A percentile compares a stretch with the other conserved stretches of the same genome.
Conservation (phyloP, 2,888 invertebrate genomes). For the Flabesymbios commensalis region DNA sequence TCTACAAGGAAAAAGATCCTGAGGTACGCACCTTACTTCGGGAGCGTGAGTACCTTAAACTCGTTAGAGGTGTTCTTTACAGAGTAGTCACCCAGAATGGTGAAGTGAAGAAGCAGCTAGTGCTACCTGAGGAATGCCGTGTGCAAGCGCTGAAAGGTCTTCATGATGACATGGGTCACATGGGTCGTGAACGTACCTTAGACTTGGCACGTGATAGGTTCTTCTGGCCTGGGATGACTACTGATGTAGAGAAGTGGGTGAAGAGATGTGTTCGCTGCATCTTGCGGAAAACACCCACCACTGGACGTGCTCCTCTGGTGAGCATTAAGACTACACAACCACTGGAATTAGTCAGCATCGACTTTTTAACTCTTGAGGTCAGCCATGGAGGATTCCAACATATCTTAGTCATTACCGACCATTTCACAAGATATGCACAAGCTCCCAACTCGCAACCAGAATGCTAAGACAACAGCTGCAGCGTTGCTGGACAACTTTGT, state of each 20-base stretch:
- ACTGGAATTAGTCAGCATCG: slow-evolving; percentile 10
- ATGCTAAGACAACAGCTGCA: slow-evolving; percentile 18
- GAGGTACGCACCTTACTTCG: not conserved
- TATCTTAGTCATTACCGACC: slow-evolving; percentile 12
- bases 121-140: not conserved
- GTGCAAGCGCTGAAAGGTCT: not conserved
- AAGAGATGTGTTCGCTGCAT: slow-evolving; percentile 2
- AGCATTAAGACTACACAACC: slow-evolving; percentile 1
- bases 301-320: not conserved
- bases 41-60: not conserved
- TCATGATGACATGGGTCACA: not conserved
- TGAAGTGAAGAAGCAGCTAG: not conserved
- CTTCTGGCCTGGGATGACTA: slow-evolving; percentile 48
- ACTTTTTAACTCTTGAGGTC: slow-evolving; percentile 37
- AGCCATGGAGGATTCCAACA: slow-evolving; percentile 7
- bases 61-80: not conserved
- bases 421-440: slow-evolving; percentile 9
- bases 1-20: not conserved
- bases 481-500: slow-evolving; percentile 12
- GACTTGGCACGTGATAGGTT: not conserved
- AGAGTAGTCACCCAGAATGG: not conserved
- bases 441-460: slow-evolving; percentile 15
- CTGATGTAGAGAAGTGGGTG: not conserved
- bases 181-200: not conserved
- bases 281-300: not conserved